Base-by-base conservation (phyloP, 2,888 invertebrate species). In the Elegia similella region DNA sequence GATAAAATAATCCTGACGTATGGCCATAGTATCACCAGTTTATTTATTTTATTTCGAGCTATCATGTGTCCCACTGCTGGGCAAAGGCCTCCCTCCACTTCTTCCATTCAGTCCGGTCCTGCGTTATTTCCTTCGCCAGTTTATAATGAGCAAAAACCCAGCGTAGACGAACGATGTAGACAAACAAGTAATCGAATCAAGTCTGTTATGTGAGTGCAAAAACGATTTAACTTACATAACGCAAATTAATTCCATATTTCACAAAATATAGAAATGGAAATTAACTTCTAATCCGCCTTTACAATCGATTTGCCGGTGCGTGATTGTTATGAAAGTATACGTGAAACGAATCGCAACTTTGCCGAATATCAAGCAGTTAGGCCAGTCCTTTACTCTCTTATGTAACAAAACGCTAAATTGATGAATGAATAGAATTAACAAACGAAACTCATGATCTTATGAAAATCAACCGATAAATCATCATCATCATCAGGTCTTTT, bases 291-390 rank as follows among this genome's bases (percentile, higher is more conserved):
- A 52, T 52, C 7, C 23, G 12, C 42, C 13, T 42, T 52, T 7
- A 42, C 52, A 42, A 42, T 52, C 42, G 52, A 42, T 52, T 52
- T 42, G 10, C 7, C 34, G 10, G 50, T 32, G 15, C 52, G 38
- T 16, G 34, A 17, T 10, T 15, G 38, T 52, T 52, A 38, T 17
- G 38, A 52, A 42, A 52, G 10, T 34, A 30, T 50, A n/a, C 52
- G 42, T 38, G 42, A 42, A 52, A 23, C 32, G 50, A 7, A 42
- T 23, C 16, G 12, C n/a, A 42, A 52, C 8, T 15, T 52, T 42
- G 16, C 23, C 17, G 52, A 23, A 42, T 52, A 46, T 10, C 23
- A 12, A 38, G 38, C 12, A n/a, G 38, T 12, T n/a, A 38, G n/a
- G n/a, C 38, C 38, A 38, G 38, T 34, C 38, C 38, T n/a, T 38